Evolutionary conservation across 2,113 vertebrate genomes (phyloP).

Genomic region (Notothenia rossii): DNA sequence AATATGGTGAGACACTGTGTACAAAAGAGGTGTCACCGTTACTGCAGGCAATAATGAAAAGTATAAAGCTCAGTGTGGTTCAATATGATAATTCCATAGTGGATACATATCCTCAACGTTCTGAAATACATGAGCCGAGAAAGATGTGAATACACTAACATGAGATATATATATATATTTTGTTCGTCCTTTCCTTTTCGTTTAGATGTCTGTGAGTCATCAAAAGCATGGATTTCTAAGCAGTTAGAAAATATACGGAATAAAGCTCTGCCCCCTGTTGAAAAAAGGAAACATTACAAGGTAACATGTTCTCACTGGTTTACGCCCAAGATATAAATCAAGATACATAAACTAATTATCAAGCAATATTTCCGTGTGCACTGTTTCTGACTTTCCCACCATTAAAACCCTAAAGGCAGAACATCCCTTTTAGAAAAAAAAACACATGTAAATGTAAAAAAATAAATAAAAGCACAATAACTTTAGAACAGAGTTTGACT

Average conservation of each 20-base stretch:
- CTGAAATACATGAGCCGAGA: not conserved
- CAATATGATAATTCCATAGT: not conserved
- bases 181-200: not conserved
- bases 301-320: constrained; percentile 1
- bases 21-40: not conserved
- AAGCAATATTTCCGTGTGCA: not conserved
- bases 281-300: constrained; percentile 13
- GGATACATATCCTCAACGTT: not conserved
- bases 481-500: not conserved
- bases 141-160: too few species aligned
- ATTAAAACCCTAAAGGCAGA: not conserved
- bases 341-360: not conserved
- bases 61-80: not conserved
- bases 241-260: not conserved
- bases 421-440: not conserved
- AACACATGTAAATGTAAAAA: not conserved
- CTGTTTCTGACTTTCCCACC: not conserved
- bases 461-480: not conserved
- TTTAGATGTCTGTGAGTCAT: not conserved
- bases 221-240: not conserved
- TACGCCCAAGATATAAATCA: not conserved
- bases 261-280: constrained; percentile 24
- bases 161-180: not conserved
- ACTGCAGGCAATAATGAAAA: not conserved
- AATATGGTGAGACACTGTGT: not conserved